phyloP scores from a whole-genome alignment of 2,797 vertebrate species.

The Acrossocheilus wenchowensis region DNA sequence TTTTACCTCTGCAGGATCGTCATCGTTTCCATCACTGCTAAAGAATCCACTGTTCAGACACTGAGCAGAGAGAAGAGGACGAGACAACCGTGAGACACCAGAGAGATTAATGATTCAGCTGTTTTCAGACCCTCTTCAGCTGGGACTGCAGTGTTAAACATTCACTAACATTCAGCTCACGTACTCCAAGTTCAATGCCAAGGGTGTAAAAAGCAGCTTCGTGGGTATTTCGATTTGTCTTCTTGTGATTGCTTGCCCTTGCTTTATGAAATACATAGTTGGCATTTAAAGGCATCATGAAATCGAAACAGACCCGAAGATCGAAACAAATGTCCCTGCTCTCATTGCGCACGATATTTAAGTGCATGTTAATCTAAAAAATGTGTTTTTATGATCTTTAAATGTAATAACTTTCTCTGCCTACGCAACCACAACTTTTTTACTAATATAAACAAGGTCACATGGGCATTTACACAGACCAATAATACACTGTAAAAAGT shows the following conservation, averaged over 20 bases:
- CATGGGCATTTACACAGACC: neutral
- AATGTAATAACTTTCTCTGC: neutral
- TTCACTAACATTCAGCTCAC: slow-evolving; percentile 42
- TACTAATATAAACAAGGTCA: neutral
- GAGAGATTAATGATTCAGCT: slow-evolving; percentile 37
- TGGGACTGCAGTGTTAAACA: slow-evolving; percentile 32
- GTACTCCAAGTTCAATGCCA: slow-evolving; percentile 12
- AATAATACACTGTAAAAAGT: neutral
- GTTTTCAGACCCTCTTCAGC: slow-evolving; percentile 38
- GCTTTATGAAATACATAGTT: slow-evolving; percentile 18
- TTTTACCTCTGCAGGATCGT: slow-evolving; percentile 95
- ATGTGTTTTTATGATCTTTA: neutral
- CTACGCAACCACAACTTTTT: neutral
- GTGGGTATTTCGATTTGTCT: slow-evolving; percentile 30
- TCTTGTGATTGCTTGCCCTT: slow-evolving; percentile 39
- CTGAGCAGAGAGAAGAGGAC: slow-evolving; percentile 47
- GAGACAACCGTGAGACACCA: slow-evolving; percentile 42
- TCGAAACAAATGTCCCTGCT: neutral
- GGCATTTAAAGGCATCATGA: neutral
- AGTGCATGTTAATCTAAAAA: neutral
- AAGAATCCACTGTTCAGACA: slow-evolving; percentile 78
- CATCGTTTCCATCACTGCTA: slow-evolving; percentile 98
- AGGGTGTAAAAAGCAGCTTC: slow-evolving; percentile 20
- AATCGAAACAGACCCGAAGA: neutral
- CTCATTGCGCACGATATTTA: neutral